Conservation (phyloP, 2,888 invertebrate genomes). For the Allygus modestus region DNA sequence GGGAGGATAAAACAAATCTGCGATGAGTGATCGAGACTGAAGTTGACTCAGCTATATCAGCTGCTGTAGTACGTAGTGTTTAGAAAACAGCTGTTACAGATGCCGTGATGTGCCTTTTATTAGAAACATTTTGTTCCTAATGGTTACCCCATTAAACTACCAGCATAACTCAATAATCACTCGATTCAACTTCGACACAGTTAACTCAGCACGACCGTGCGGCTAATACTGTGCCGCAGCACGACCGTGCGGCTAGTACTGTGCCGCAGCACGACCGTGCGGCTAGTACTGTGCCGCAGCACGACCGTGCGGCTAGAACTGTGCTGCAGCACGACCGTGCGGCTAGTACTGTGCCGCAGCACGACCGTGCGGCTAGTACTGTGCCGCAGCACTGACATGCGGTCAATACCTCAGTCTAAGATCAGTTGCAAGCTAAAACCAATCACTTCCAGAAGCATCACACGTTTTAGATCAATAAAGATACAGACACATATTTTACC, state of each 20-base stretch:
- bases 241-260: background rate
- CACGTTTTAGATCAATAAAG: no score
- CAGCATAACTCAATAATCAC: no score
- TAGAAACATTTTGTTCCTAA: no score
- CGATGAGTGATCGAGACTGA: background rate
- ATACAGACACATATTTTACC: no score
- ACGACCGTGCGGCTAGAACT: background rate
- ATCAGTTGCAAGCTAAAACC: no score
- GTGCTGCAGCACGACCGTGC: background rate
- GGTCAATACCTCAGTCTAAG: background rate
- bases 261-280: background rate
- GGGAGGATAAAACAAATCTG: no score
- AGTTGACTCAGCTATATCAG: conserved; percentile 12
- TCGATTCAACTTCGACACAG: no score
- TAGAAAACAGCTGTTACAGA: no score
- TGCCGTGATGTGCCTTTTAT: no score
- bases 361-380: background rate
- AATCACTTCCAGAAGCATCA: no score
- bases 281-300: conserved; percentile 22
- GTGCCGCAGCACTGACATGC: background rate
- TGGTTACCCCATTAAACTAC: no score
- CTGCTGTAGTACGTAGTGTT: no score
- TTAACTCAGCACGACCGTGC: conserved; percentile 17
- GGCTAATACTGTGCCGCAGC: conserved; percentile 23
- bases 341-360: conserved; percentile 22